phyloP scores from a whole-genome alignment of 2,888 invertebrate genomes.

The Aplocera efformata region DNA sequence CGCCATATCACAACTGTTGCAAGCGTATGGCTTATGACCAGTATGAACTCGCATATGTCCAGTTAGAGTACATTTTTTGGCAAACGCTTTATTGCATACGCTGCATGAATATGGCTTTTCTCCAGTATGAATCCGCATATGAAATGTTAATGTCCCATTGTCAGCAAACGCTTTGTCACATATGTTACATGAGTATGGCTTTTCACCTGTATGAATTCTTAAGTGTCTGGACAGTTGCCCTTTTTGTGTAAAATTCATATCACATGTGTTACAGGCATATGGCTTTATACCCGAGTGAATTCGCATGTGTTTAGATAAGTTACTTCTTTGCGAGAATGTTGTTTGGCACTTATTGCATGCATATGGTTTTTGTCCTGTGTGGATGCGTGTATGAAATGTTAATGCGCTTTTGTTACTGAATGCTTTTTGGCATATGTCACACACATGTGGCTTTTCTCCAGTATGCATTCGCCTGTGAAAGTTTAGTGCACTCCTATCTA shows the following conservation, averaged over 20 bases:
- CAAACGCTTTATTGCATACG: conserved; percentile 9
- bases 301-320: neutral
- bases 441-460: conserved; percentile 11
- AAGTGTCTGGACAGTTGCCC: no score
- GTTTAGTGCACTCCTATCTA: conserved; percentile 7
- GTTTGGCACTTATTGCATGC: neutral
- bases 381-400: neutral
- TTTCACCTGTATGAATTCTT: no score
- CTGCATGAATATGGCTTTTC: conserved; percentile 6
- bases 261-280: neutral
- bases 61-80: conserved; percentile 10
- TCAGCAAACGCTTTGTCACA: no score
- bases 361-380: neutral
- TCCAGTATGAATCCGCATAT: neutral
- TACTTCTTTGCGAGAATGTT: neutral
- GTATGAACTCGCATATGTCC: conserved; percentile 8
- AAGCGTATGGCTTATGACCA: conserved; percentile 8
- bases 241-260: no score
- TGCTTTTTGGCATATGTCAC: conserved; percentile 4
- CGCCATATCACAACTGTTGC: neutral
- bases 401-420: no score
- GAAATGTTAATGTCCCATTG: no score
- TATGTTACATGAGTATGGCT: no score
- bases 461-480: conserved; percentile 11
- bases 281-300: neutral